phyloP scores from a whole-genome alignment of 2,113 vertebrate species.

The Isichthys henryi region DNA sequence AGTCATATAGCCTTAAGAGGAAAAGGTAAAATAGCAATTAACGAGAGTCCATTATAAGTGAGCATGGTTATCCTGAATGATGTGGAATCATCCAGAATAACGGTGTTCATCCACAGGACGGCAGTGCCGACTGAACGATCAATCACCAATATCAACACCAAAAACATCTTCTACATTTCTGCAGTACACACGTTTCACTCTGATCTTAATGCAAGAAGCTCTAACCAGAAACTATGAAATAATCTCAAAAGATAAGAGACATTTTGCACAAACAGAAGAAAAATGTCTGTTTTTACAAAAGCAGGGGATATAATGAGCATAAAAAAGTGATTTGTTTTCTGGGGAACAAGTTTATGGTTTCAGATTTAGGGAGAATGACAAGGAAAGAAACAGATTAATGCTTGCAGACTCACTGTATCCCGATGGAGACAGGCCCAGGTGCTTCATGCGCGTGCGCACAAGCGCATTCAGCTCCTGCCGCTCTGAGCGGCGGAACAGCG shows the following conservation, averaged over 20 bases:
- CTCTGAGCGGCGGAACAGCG: slow-evolving; percentile 66
- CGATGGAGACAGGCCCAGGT: slow-evolving; percentile 64
- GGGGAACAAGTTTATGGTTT: background rate
- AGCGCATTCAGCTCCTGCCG: slow-evolving; percentile 68
- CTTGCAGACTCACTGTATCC: slow-evolving; percentile 53
- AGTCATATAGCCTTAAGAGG: background rate
- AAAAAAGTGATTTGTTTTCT: background rate
- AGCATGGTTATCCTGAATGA: background rate
- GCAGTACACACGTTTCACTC: background rate
- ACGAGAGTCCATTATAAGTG: background rate
- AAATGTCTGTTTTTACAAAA: background rate
- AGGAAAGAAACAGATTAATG: background rate
- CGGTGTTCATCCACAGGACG: background rate
- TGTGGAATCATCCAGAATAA: background rate
- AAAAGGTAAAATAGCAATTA: background rate
- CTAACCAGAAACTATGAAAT: background rate
- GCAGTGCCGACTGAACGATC: background rate
- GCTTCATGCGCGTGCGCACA: slow-evolving; percentile 68
- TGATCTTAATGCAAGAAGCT: background rate
- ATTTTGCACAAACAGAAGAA: background rate
- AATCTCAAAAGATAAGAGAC: background rate
- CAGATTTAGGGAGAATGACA: background rate
- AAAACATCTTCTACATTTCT: background rate
- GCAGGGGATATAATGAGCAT: background rate
- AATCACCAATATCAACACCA: background rate